A percentile compares a stretch with the other conserved stretches of the same genome.
phyloP scores from a whole-genome alignment of 2,888 invertebrate genomes.

The Chloromyia formosa region DNA sequence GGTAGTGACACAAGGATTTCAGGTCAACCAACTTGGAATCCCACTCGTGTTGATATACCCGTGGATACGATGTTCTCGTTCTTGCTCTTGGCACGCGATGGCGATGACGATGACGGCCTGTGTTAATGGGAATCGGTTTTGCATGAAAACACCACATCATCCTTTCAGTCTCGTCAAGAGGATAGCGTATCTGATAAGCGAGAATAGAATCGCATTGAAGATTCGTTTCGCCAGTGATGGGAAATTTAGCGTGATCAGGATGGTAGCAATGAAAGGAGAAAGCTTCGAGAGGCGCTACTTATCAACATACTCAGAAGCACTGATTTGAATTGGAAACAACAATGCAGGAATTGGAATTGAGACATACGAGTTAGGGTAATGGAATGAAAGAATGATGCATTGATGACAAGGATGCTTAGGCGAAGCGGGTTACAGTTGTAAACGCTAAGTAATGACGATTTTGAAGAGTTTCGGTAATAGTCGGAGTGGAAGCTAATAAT shows the following conservation, averaged over 20 bases:
- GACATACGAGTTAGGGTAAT: background rate
- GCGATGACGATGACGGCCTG: background rate
- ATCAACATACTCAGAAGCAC: background rate
- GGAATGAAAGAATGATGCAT: background rate
- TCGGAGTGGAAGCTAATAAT: too few species aligned
- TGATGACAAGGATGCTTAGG: background rate
- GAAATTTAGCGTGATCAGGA: too few species aligned
- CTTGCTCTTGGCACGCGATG: too few species aligned
- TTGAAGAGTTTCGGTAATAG: too few species aligned
- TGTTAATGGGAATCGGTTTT: background rate
- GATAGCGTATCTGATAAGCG: background rate
- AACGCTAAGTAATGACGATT: too few species aligned
- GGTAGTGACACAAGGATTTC: conserved; percentile 1
- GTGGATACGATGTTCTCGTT: background rate
- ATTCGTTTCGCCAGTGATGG: background rate
- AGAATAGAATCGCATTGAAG: background rate
- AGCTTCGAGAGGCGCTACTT: background rate
- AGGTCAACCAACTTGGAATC: conserved; percentile 37
- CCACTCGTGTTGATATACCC: background rate
- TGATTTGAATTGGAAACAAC: background rate
- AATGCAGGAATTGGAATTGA: background rate
- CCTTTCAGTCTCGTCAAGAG: conserved; percentile 19
- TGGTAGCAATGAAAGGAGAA: background rate
- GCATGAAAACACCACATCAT: conserved; percentile 1
- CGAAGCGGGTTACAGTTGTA: too few species aligned